phyloP scores from a whole-genome alignment of 2,113 vertebrate species.

The Atractosteus spatula region DNA sequence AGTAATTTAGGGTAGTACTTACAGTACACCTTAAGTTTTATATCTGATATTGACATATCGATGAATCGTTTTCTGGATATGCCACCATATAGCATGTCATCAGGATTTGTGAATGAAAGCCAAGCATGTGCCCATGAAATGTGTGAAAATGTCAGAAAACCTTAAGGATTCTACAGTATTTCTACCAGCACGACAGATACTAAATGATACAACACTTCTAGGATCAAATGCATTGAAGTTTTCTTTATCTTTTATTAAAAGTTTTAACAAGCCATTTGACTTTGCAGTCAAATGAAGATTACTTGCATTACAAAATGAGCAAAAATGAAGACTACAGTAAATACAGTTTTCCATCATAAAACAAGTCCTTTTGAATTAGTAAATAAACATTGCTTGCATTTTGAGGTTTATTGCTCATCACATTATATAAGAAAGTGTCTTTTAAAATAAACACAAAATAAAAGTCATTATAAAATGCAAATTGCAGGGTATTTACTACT shows the following conservation, averaged over 20 bases:
- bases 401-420: slow-evolving; percentile 39
- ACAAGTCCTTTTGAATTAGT: slow-evolving; percentile 31
- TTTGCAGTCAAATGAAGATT: slow-evolving; percentile 13
- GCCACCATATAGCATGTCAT: not conserved
- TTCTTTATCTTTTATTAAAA: slow-evolving; percentile 45
- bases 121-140: slow-evolving; percentile 9
- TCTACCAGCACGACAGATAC: not conserved
- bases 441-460: slow-evolving; percentile 42
- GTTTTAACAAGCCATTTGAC: slow-evolving; percentile 33
- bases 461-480: slow-evolving; percentile 71
- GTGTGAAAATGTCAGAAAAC: not conserved
- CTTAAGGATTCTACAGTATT: not conserved
- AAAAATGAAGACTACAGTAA: slow-evolving; percentile 26
- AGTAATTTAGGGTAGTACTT: slow-evolving; percentile 6
- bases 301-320: slow-evolving; percentile 32
- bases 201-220: slow-evolving; percentile 33
- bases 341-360: slow-evolving; percentile 33
- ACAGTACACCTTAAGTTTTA: no score
- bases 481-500: slow-evolving; percentile 56
- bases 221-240: slow-evolving; percentile 39
- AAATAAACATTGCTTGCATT: slow-evolving; percentile 29
- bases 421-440: slow-evolving; percentile 37
- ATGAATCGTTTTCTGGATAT: no score
- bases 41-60: no score
- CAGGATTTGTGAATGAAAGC: not conserved